phyloP scores from a whole-genome alignment of 2,113 vertebrate species.

The Astur gentilis region DNA sequence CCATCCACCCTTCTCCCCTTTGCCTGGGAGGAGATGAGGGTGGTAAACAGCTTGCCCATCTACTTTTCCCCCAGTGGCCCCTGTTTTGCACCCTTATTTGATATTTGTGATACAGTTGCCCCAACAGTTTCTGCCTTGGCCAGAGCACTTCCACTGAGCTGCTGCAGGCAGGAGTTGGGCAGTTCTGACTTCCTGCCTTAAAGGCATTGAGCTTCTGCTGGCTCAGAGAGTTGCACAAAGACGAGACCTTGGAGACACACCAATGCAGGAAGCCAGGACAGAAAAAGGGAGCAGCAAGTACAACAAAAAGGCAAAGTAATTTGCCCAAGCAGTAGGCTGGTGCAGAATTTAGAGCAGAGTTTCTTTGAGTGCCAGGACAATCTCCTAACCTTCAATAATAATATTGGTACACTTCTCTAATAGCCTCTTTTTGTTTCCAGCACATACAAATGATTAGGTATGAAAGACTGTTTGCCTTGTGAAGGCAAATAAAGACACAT shows the following conservation, averaged over 20 bases:
- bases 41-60: background rate
- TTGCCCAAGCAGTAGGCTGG: background rate
- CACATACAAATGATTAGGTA: background rate
- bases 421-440: background rate
- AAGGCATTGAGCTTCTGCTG: background rate
- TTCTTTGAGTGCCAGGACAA: background rate
- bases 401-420: background rate
- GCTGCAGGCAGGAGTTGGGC: background rate
- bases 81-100: background rate
- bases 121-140: background rate
- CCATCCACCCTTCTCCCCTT: background rate
- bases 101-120: background rate
- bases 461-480: background rate
- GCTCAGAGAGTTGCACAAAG: background rate
- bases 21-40: background rate
- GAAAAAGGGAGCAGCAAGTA: conserved; percentile 16
- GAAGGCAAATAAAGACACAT: background rate
- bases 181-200: background rate
- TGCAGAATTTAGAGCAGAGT: background rate
- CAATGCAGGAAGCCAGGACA: conserved; percentile 5
- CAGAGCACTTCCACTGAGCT: background rate
- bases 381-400: background rate
- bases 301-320: background rate
- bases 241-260: background rate
- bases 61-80: background rate